Percentiles rank a stretch among this genome's conserved stretches.
phyloP scores from a whole-genome alignment of 1,140 invertebrate genomes.

The Cardiocondyla obscurior region DNA sequence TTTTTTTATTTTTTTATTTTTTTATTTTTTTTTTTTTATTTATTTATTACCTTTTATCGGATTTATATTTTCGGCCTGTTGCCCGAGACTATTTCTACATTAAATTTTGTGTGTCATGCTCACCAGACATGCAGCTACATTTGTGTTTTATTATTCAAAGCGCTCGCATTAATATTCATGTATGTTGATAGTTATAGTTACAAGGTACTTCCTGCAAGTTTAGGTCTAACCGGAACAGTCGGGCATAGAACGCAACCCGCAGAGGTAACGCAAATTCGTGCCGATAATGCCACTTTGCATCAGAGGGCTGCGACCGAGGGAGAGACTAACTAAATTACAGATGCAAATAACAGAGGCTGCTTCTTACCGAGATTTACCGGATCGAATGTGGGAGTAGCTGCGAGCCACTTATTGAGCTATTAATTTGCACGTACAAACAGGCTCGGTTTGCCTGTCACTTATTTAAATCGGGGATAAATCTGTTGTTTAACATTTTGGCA shows the following conservation, averaged over 20 bases:
- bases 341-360: slow-evolving; percentile 81
- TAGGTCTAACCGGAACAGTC: slow-evolving; percentile 66
- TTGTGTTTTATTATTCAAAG: slow-evolving; percentile 57
- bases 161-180: slow-evolving; percentile 68
- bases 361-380: slow-evolving; percentile 81
- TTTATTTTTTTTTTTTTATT: too few species aligned
- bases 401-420: slow-evolving; percentile 78
- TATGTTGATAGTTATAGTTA: slow-evolving; percentile 67
- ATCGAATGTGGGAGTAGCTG: slow-evolving; percentile 80
- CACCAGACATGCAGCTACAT: slow-evolving; percentile 42
- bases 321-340: slow-evolving; percentile 80
- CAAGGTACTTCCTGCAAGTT: slow-evolving; percentile 62
- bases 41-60: neutral
- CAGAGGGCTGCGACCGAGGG: slow-evolving; percentile 72
- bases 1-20: too few species aligned
- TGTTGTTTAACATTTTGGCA: neutral
- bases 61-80: neutral
- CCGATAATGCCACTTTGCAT: slow-evolving; percentile 78
- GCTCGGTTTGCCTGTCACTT: slow-evolving; percentile 26
- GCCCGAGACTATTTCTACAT: neutral
- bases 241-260: slow-evolving; percentile 54
- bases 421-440: slow-evolving; percentile 68
- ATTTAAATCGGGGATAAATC: slow-evolving; percentile 15
- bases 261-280: slow-evolving; percentile 69
- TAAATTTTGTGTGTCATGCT: slow-evolving; percentile 36